Evolutionary conservation across 2,888 invertebrate species (phyloP).

Genomic region (Plagodis pulveraria): DNA sequence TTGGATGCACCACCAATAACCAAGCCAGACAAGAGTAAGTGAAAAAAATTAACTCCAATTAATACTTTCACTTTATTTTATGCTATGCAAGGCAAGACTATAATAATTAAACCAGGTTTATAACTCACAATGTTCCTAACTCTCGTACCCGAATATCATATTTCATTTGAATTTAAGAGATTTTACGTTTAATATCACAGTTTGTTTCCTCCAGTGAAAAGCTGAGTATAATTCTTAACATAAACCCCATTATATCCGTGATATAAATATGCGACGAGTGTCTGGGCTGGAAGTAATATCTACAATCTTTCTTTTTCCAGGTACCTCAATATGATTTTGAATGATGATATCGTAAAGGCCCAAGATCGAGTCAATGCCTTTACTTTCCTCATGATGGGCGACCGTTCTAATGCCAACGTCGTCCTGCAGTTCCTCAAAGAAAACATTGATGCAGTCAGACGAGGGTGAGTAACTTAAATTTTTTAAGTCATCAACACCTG

Average conservation of each 20-base stretch:
- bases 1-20: conserved; percentile 77
- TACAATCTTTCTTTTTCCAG: conserved; percentile 39
- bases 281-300: too few species aligned
- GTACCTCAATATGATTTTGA: conserved; percentile 61
- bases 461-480: conserved; percentile 53
- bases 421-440: conserved; percentile 64
- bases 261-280: too few species aligned
- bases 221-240: too few species aligned
- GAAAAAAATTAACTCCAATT: background rate
- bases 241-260: too few species aligned
- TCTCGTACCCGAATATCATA: too few species aligned
- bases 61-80: background rate
- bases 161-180: too few species aligned
- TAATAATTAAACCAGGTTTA: too few species aligned
- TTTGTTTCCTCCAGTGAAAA: too few species aligned
- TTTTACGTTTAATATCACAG: too few species aligned
- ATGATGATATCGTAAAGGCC: conserved; percentile 61
- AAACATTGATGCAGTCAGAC: conserved; percentile 54
- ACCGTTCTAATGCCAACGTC: conserved; percentile 59
- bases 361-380: conserved; percentile 75
- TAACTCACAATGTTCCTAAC: too few species aligned
- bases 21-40: conserved; percentile 65
- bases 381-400: conserved; percentile 68
- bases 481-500: background rate
- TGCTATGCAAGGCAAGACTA: too few species aligned